Evolutionary conservation across 1,140 invertebrate genomes (phyloP), one percentile per base, ranked within the genome.

Genomic region (Lerema accius): DNA sequence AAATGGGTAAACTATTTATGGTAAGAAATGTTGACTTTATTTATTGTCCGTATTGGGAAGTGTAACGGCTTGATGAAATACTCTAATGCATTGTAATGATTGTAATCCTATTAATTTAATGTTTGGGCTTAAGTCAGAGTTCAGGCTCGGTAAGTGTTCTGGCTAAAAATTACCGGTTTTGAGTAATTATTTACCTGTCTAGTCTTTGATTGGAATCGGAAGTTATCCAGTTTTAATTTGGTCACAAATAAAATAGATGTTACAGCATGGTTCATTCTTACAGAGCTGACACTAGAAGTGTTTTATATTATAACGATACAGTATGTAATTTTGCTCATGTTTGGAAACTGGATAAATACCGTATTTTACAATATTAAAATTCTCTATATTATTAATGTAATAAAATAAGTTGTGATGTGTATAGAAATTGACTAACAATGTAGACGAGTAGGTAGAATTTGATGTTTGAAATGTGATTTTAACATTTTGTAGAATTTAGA

Each of bases 131-230:
- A 65, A 65, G 60, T 50, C 49, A 63, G 55, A 16, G 13, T 67
- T 55, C 35, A 42, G 28, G 58, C 19, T 48, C 55, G 55, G 58
- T 56, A 40, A 56, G 40, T 42, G 35, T 59, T 59, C 23, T 59
- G 42, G 55, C n/a, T 73, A 77, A 68, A 78, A 69, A 79, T 86
- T 86, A 82, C 85, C 85, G 79, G 72, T 74, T 59, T 45, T 58
- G 48, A 43, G 16, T 49, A 39, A n/a, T 60, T 49, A 49, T 13
- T 49, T 32, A 49, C 17, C 16, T 19, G 7, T 60, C 56, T 59
- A 59, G 55, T 59, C 55, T 51, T 51, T 59, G 53, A 58, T 58
- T 48, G 55, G 55, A 59, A 48, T 46, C 32, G 17, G 46, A 14
- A 46, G 55, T 14, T 56, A 19, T 58, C 42, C 42, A 58, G 40